Percentiles rank a stretch among this genome's conserved stretches.
Evolutionary conservation across 2,888 invertebrate genomes (phyloP).

Genomic region (Platynereis dumerilii): DNA sequence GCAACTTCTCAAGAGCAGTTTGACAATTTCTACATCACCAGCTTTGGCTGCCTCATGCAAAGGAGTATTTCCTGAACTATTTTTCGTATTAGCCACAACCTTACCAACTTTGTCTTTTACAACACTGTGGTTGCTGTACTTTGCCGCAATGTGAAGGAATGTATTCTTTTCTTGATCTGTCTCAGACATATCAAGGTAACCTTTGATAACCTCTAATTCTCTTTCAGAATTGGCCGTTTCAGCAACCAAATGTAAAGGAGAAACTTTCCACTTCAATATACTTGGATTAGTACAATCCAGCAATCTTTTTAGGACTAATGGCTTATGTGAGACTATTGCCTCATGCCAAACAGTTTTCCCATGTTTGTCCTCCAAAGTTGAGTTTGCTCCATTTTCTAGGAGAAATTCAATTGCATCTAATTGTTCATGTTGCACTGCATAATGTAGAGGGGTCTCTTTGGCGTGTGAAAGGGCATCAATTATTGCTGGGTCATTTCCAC

Average conservation of each 20-base stretch:
- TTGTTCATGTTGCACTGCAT: conserved; percentile 48
- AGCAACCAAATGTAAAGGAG: too few species aligned
- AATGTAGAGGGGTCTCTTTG: conserved; percentile 45
- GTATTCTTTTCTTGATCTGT: conserved; percentile 44
- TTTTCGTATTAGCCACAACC: too few species aligned
- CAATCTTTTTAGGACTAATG: too few species aligned
- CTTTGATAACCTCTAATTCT: conserved; percentile 20
- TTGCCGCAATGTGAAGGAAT: too few species aligned
- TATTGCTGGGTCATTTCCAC: neutral
- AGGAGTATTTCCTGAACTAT: too few species aligned
- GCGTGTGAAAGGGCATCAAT: neutral
- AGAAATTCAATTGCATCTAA: conserved; percentile 44
- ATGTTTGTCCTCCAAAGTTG: conserved; percentile 45
- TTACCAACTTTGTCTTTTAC: too few species aligned
- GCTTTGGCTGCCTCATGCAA: conserved; percentile 52
- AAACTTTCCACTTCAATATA: too few species aligned
- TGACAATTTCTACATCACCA: conserved; percentile 46
- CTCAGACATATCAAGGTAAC: conserved; percentile 43
- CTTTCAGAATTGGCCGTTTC: too few species aligned
- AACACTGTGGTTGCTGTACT: too few species aligned
- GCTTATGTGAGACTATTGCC: conserved; percentile 36
- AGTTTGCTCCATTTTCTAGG: conserved; percentile 38
- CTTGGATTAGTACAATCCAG: too few species aligned
- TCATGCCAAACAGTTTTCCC: conserved; percentile 50
- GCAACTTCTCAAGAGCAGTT: conserved; percentile 36